A percentile compares a stretch with the other conserved stretches of the same genome.
Evolutionary conservation across 2,888 invertebrate genomes (phyloP).

Genomic region (Sarcophaga carnaria): DNA sequence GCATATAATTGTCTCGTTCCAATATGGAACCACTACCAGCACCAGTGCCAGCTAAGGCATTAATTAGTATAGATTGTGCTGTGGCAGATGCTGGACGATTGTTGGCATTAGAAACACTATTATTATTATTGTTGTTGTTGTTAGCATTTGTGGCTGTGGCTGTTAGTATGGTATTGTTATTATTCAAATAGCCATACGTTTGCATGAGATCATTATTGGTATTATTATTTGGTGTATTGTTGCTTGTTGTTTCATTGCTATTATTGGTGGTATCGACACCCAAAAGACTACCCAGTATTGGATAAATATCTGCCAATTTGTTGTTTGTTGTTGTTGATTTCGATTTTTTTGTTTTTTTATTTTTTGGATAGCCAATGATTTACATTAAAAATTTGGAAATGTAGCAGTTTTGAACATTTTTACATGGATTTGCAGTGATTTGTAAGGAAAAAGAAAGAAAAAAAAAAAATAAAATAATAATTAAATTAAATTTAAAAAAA

Average conservation of each 20-base stretch:
- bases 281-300: conserved; percentile 80
- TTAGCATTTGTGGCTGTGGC: conserved; percentile 35
- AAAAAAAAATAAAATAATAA: conserved; percentile 36
- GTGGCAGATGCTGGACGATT: not conserved
- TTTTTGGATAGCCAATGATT: conserved; percentile 20
- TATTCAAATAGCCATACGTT: conserved; percentile 73
- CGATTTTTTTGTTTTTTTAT: conserved; percentile 16
- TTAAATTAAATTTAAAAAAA: conserved; percentile 8
- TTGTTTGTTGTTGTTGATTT: conserved; percentile 29
- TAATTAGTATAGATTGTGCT: conserved; percentile 55
- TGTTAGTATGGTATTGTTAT: conserved; percentile 71
- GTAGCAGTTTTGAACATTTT: conserved; percentile 47
- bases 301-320: conserved; percentile 78
- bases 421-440: conserved; percentile 34
- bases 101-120: conserved; percentile 15
- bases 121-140: conserved; percentile 38
- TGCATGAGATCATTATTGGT: conserved; percentile 72
- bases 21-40: conserved; percentile 44
- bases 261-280: conserved; percentile 78
- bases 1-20: conserved; percentile 77
- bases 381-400: too few species aligned
- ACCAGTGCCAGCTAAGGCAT: conserved; percentile 45
- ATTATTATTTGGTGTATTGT: conserved; percentile 55
- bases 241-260: conserved; percentile 64
- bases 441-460: conserved; percentile 21